Conservation (phyloP, 2,888 invertebrate species). For the Pachliopta kotzebuea region DNA sequence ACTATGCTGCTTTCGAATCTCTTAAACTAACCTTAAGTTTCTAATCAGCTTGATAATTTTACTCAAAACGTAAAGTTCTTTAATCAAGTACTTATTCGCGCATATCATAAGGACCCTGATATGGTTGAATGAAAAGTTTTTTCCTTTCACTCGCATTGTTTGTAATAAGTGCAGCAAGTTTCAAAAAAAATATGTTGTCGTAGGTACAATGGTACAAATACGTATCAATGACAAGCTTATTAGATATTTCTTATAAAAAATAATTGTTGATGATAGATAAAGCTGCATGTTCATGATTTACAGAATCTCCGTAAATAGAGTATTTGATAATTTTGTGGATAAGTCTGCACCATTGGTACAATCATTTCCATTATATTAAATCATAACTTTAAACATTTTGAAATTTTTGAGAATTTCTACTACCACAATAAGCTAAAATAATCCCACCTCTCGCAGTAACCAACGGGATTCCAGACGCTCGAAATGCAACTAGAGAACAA, state of each 20-base stretch:
- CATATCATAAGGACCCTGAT: too few relatives aligned
- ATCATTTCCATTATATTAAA: not conserved
- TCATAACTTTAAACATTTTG: slow-evolving; percentile 3
- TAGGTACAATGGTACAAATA: not conserved
- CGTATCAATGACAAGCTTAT: too few relatives aligned
- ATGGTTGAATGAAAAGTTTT: not conserved
- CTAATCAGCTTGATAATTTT: not conserved
- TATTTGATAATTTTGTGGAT: not conserved
- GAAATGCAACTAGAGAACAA: slow-evolving; percentile 62
- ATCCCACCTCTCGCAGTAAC: slow-evolving; percentile 60
- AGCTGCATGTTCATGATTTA: not conserved
- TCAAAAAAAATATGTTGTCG: not conserved
- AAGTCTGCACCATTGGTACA: not conserved
- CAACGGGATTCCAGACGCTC: slow-evolving; percentile 46
- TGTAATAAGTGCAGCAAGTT: not conserved
- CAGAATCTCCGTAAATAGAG: not conserved
- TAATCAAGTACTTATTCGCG: too few relatives aligned
- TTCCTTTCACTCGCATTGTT: not conserved
- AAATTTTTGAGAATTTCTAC: slow-evolving; percentile 36
- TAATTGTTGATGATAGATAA: too few relatives aligned
- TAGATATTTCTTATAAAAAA: too few relatives aligned
- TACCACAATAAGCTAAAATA: slow-evolving; percentile 39
- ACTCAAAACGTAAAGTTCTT: not conserved
- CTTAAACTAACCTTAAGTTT: not conserved
- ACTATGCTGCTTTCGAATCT: not conserved